Conservation (phyloP, 1,140 invertebrate genomes). For the Drosophila busckii region DNA sequence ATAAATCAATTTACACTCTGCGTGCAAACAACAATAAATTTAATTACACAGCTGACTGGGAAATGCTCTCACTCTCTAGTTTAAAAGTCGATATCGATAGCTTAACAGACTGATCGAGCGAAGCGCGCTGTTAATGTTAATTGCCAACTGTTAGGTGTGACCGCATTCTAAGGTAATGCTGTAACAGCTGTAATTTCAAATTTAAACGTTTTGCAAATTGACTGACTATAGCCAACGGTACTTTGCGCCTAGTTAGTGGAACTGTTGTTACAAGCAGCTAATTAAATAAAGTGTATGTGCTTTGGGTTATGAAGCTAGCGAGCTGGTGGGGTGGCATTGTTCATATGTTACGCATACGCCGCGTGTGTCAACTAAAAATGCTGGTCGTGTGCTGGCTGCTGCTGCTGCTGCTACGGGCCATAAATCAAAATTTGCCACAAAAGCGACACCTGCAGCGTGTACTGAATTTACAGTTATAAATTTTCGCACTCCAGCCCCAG, state of each 20-base stretch:
- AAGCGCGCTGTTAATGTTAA: too few species aligned
- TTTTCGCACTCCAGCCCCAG: conserved; percentile 4
- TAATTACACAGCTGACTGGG: not conserved
- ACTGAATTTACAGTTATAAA: conserved; percentile 24
- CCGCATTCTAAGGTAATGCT: too few species aligned
- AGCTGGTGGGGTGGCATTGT: conserved; percentile 5
- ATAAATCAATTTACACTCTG: conserved; percentile 43
- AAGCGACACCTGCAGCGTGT: conserved; percentile 38
- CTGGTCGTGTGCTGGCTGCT: conserved; percentile 34
- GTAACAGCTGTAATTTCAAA: too few species aligned
- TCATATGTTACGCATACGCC: conserved; percentile 52
- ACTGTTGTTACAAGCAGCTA: conserved; percentile 22
- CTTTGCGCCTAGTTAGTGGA: not conserved
- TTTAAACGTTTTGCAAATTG: too few species aligned
- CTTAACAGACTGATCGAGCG: not conserved
- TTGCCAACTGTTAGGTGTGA: too few species aligned
- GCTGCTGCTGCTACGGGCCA: conserved; percentile 37
- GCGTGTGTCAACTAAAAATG: conserved; percentile 41
- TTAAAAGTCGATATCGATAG: too few species aligned
- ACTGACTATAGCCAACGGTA: too few species aligned
- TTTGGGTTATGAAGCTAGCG: not conserved
- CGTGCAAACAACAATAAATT: conserved; percentile 14
- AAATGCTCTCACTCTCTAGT: not conserved
- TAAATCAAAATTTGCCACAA: conserved; percentile 47
- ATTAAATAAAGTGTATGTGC: conserved; percentile 38